Conservation (phyloP, 1,140 invertebrate genomes). For the Drosophila pandora region DNA sequence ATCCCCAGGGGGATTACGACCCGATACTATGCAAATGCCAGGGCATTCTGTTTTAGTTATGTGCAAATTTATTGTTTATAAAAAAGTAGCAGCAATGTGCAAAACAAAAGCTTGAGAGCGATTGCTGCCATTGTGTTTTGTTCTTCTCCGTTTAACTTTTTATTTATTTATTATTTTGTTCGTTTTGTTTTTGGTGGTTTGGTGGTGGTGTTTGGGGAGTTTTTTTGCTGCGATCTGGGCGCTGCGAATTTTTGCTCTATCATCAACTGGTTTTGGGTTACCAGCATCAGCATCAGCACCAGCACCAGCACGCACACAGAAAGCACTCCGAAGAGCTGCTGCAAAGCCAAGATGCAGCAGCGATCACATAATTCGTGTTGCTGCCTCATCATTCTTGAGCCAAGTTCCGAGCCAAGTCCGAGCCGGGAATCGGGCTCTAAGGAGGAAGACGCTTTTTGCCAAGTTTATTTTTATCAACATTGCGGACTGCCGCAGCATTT, state of each 20-base stretch:
- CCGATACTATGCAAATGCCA: slow-evolving; percentile 59
- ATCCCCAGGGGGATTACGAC: slow-evolving; percentile 27
- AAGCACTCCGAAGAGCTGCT: slow-evolving; percentile 1
- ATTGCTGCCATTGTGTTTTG: slow-evolving; percentile 62
- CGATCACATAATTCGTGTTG: slow-evolving; percentile 80
- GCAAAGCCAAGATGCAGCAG: slow-evolving; percentile 51
- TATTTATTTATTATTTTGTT: slow-evolving; percentile 20
- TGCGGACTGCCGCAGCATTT: slow-evolving; percentile 61
- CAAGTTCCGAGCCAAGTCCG: slow-evolving; percentile 57
- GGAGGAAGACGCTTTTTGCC: slow-evolving; percentile 59
- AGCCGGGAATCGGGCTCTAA: slow-evolving; percentile 36
- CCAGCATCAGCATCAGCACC: slow-evolving; percentile 32
- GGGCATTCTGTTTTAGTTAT: slow-evolving; percentile 67
- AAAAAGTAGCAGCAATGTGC: slow-evolving; percentile 12
- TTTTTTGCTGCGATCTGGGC: slow-evolving; percentile 28
- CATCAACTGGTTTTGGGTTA: slow-evolving; percentile 78
- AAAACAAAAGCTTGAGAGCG: slow-evolving; percentile 15
- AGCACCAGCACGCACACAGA: slow-evolving; percentile 57
- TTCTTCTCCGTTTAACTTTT: slow-evolving; percentile 1
- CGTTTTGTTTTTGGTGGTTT: slow-evolving; percentile 15
- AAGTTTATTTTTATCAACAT: slow-evolving; percentile 79
- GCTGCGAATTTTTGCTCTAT: slow-evolving; percentile 57
- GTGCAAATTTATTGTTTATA: slow-evolving; percentile 76
- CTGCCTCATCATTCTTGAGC: slow-evolving; percentile 78
- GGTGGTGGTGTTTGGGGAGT: slow-evolving; percentile 53